phyloP scores from a whole-genome alignment of 2,797 vertebrate species.

The Sciurus carolinensis region DNA sequence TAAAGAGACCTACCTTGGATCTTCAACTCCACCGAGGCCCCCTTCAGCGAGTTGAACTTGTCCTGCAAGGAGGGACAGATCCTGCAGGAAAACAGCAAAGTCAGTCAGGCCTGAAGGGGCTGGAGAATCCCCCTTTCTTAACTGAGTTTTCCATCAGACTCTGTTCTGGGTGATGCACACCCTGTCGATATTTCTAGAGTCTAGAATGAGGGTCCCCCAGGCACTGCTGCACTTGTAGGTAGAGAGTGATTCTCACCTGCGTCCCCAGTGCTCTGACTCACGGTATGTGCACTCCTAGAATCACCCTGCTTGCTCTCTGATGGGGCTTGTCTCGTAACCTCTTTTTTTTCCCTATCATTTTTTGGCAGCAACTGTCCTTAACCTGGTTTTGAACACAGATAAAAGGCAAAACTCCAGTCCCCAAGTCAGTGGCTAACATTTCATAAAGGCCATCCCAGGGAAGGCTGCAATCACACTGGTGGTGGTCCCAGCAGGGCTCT shows the following conservation, averaged over 20 bases:
- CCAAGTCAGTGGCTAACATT: neutral
- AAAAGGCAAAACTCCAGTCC: neutral
- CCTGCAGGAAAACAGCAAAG: constrained; percentile 73
- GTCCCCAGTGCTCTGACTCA: neutral
- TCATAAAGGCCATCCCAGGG: neutral
- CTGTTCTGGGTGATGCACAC: neutral
- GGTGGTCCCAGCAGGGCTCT: neutral
- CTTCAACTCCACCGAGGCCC: constrained; percentile 75
- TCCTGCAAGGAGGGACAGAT: constrained; percentile 79
- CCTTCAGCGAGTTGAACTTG: constrained; percentile 74
- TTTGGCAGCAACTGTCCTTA: constrained; percentile 27
- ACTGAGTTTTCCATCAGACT: neutral
- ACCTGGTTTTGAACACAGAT: neutral
- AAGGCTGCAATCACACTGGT: neutral
- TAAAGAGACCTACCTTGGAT: constrained; percentile 83
- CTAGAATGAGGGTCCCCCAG: neutral
- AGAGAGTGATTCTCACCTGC: neutral
- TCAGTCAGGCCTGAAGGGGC: neutral
- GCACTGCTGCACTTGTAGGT: neutral
- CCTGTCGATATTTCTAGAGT: constrained; percentile 1
- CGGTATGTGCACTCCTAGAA: neutral
- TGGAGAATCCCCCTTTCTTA: neutral
- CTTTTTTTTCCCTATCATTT: neutral
- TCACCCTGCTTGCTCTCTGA: neutral
- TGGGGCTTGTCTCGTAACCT: neutral